phyloP scores from a whole-genome alignment of 92 coral and sea anemone species.

The Plumapathes pennacea region DNA sequence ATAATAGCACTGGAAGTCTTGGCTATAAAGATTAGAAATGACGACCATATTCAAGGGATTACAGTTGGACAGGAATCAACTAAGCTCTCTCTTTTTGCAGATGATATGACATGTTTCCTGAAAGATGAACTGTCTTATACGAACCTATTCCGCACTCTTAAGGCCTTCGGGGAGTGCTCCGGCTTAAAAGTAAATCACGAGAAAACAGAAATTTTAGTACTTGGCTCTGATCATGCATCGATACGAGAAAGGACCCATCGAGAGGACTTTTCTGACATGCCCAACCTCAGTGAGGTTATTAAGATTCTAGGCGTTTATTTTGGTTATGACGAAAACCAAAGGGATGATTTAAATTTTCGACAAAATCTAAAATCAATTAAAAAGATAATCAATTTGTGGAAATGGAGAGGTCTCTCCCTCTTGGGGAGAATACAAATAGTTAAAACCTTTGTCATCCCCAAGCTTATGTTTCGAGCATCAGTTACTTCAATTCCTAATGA shows the following conservation, averaged over 20 bases:
- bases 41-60: slow-evolving; percentile 6
- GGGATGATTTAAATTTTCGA: slow-evolving; percentile 2
- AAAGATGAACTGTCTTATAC: slow-evolving; percentile 8
- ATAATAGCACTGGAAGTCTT: slow-evolving; percentile 4
- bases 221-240: no score
- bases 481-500: slow-evolving; percentile 2
- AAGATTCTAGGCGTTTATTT: slow-evolving; percentile 10
- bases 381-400: slow-evolving; percentile 8
- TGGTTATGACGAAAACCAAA: slow-evolving; percentile 10
- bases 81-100: slow-evolving; percentile 19
- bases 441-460: background rate
- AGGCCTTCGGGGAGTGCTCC: slow-evolving; percentile 3
- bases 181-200: slow-evolving; percentile 5
- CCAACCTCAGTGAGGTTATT: background rate
- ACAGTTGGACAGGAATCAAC: background rate
- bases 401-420: slow-evolving; percentile 18
- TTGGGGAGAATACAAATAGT: background rate
- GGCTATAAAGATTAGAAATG: slow-evolving; percentile 3
- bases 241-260: background rate
- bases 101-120: slow-evolving; percentile 12
- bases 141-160: background rate
- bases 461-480: background rate
- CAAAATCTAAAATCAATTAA: slow-evolving; percentile 8
- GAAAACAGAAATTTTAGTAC: slow-evolving; percentile 9
- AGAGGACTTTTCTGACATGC: background rate